Percentiles rank a stretch among this genome's conserved stretches.
phyloP scores from a whole-genome alignment of 1,140 invertebrate species.

The Sinella curviseta region DNA sequence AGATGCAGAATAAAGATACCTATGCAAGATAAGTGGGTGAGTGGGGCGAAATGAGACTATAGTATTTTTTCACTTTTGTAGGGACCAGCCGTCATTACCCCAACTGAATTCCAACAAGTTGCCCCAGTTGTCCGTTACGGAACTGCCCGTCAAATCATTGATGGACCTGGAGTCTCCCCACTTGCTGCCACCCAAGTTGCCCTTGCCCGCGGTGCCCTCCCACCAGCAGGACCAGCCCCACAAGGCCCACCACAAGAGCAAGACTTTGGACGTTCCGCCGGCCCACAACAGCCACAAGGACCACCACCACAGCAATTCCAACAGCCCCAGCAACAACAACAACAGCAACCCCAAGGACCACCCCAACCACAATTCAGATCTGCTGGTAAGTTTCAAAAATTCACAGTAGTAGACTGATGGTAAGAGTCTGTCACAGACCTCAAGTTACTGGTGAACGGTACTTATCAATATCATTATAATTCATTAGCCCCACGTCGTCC shows the following conservation, averaged over 20 bases:
- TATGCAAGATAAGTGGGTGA: neutral
- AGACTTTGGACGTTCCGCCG: no score
- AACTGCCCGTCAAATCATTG: constrained; percentile 45
- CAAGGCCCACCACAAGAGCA: constrained; percentile 33
- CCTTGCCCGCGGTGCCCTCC: constrained; percentile 38
- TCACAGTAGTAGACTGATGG: no score
- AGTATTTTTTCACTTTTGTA: constrained; percentile 3
- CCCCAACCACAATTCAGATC: neutral
- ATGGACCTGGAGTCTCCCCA: constrained; percentile 29
- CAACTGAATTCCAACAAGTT: constrained; percentile 41
- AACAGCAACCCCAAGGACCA: neutral
- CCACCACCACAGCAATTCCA: constrained; percentile 2
- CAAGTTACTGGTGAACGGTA: no score
- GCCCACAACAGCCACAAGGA: neutral
- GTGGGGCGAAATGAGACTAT: neutral
- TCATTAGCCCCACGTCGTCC: constrained; percentile 4
- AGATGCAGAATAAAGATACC: neutral
- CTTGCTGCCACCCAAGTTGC: constrained; percentile 27
- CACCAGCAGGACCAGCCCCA: constrained; percentile 36
- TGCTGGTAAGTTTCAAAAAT: neutral
- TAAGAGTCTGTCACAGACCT: constrained; percentile 3
- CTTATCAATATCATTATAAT: neutral
- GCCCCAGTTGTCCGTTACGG: constrained; percentile 50
- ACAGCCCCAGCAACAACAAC: constrained; percentile 18
- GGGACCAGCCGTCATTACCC: constrained; percentile 57